These are phyloP conservation scores for Ophonus ardosiacus DNA, from an alignment of 2,888 invertebrate species.

Conservation along the genomic window DNA sequence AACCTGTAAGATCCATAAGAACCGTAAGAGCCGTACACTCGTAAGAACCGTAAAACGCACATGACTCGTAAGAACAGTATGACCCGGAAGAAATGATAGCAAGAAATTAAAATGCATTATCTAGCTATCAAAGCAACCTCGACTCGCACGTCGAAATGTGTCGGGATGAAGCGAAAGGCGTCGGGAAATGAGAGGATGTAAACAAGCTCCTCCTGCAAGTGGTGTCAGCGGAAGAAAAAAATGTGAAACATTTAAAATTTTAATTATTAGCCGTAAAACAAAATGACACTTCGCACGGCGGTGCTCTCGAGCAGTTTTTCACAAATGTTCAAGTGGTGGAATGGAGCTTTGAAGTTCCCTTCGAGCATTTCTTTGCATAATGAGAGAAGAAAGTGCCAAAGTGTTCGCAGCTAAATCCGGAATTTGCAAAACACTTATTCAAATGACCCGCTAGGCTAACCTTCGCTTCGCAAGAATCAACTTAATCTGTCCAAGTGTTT, in stretches of 20 bases:
- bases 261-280: conserved; percentile 62
- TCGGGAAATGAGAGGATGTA: conserved; percentile 23
- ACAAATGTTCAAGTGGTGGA: conserved; percentile 50
- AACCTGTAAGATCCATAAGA: no score
- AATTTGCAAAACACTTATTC: conserved; percentile 73
- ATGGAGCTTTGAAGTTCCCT: conserved; percentile 56
- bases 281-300: conserved; percentile 40
- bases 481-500: conserved; percentile 56
- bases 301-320: conserved; percentile 53
- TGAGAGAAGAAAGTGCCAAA: conserved; percentile 59
- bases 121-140: no score
- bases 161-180: not conserved
- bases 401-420: conserved; percentile 55
- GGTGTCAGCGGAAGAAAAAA: conserved; percentile 10
- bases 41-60: no score
- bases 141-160: not conserved
- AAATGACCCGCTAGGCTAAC: conserved; percentile 69
- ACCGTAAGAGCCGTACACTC: no score
- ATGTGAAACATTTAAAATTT: conserved; percentile 55
- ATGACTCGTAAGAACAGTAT: no score
- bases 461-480: conserved; percentile 41
- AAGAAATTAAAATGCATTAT: no score
- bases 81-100: no score
- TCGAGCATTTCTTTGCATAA: conserved; percentile 61
- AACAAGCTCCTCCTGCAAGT: conserved; percentile 24